Base-by-base conservation (phyloP, 2,113 vertebrate species). In the Oxyura jamaicensis region DNA sequence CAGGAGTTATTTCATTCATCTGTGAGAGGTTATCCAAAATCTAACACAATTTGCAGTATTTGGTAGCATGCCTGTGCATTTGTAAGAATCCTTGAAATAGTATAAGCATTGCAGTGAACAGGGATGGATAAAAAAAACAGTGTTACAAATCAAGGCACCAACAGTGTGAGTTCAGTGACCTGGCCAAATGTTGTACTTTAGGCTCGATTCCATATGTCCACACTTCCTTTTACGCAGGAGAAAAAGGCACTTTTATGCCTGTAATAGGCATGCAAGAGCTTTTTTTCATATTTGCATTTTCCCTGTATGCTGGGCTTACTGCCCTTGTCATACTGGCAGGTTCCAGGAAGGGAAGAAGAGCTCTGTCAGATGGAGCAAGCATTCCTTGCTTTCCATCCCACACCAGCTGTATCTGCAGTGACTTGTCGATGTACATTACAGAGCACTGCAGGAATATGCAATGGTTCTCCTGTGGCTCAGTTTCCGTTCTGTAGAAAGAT, bases 1-100 rank as follows among this genome's bases (percentile, higher is more conserved):
- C 93, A 88, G 90, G 92, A 97, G 65, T 83, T 97, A 91, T 79
- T 97, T 97, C 93, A 96, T 96, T 86, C 55, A 88, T 76, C 59
- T 35, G 25, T 48, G 67, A 93, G 25, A 97, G 50, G 66, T 95
- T 97, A 96, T 95, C 68, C 94, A 95, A 94, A 96, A 96, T 95
- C 87, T 96, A 96, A 93, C 48, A 94, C 13, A 10, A 94, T 48
- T 95, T 58, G 10, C 79, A 85, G 60, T 96, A 46, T 88, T 92
- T 96, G 84, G 91, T 95, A 95, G 58, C 60, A 92, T 13, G 3
- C 63, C 89, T 92, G 5, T 76, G 39, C 36, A 67, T 66, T 72
- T 69, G 4, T 56, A 92, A 84, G 80, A 95, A 84, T 73, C 41
- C 65, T 83, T 92, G 86, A 95, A 93, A 96, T 28, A 91, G 60